Evolutionary conservation across 2,113 vertebrate species (phyloP).

Genomic region (human): GRCh38 chr4:12307501-12308000

Average conservation of each 20-base stretch:
- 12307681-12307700: background rate
- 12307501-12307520: accelerated
- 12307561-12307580: background rate
- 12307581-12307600: background rate
- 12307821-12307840: background rate
- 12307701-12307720: background rate
- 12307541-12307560: background rate
- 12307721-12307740: background rate
- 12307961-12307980: background rate
- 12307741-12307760: background rate
- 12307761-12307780: background rate
- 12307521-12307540: background rate
- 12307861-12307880: background rate
- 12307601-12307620: background rate
- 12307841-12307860: background rate
- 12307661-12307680: background rate
- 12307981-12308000: background rate
- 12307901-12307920: background rate
- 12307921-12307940: background rate
- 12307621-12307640: background rate
- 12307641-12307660: background rate
- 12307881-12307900: background rate
- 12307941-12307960: background rate
- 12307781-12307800: background rate
- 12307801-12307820: background rate